These are phyloP conservation scores for Catonia carolina DNA, from an alignment of 2,888 invertebrate species.

Conservation along the genomic window DNA sequence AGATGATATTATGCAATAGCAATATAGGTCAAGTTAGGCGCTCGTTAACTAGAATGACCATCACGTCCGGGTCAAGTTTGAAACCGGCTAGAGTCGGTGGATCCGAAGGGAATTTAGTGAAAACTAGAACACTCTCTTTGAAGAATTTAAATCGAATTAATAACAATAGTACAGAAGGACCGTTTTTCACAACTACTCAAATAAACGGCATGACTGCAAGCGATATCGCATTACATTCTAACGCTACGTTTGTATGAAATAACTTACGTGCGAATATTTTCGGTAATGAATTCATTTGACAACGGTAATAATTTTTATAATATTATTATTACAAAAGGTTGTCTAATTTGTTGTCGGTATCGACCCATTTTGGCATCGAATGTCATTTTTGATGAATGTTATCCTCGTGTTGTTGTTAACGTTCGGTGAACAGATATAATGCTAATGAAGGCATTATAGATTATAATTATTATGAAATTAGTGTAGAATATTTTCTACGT, in stretches of 20 bases:
- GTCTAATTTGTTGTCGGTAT: too few relatives aligned
- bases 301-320: too few relatives aligned
- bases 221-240: not conserved
- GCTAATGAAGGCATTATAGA: too few relatives aligned
- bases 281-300: too few relatives aligned
- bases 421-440: too few relatives aligned
- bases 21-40: constrained; percentile 22
- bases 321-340: too few relatives aligned
- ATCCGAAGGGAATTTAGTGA: not conserved
- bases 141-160: not conserved
- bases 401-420: too few relatives aligned
- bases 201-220: not conserved
- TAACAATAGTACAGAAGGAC: constrained; percentile 6
- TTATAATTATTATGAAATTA: too few relatives aligned
- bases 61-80: constrained; percentile 28
- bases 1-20: constrained; percentile 15
- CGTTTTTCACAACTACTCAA: not conserved
- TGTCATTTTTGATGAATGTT: too few relatives aligned
- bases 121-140: not conserved
- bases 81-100: constrained; percentile 24
- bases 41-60: constrained; percentile 31
- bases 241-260: constrained; percentile 6
- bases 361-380: too few relatives aligned
- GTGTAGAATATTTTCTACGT: too few relatives aligned
- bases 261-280: too few relatives aligned